Conservation (phyloP, 2,113 vertebrate species). For the Microcebus lehilahytsara region DNA sequence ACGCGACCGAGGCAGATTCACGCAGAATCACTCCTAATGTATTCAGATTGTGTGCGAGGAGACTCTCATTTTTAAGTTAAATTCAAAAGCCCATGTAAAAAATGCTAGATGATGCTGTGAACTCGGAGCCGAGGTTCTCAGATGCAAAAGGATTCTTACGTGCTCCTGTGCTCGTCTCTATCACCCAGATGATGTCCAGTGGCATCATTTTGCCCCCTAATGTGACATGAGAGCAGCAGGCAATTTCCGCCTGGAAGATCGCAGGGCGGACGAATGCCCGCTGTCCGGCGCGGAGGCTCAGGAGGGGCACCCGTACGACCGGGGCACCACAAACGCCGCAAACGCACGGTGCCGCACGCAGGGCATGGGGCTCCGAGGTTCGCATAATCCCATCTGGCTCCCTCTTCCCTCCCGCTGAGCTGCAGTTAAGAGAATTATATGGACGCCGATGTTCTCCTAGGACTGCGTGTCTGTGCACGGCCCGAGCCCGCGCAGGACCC, state of each 20-base stretch:
- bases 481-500: not conserved
- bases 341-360: fast-evolving
- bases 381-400: not conserved
- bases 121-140: not conserved
- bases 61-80: not conserved
- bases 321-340: not conserved
- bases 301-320: not conserved
- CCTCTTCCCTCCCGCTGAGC: not conserved
- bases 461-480: not conserved
- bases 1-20: fast-evolving
- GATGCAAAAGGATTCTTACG: fast-evolving
- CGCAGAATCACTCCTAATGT: not conserved
- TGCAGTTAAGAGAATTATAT: not conserved
- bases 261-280: not conserved
- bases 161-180: not conserved
- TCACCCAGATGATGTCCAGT: not conserved
- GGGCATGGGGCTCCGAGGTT: fast-evolving
- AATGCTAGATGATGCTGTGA: not conserved
- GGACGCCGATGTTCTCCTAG: not conserved
- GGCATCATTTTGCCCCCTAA: not conserved
- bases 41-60: not conserved
- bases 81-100: conserved; percentile 27
- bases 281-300: not conserved
- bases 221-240: not conserved
- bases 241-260: conserved; percentile 32